These are phyloP conservation scores for Cerastis rubricosa DNA, from an alignment of 2,888 invertebrate species.

Conservation along the genomic window DNA sequence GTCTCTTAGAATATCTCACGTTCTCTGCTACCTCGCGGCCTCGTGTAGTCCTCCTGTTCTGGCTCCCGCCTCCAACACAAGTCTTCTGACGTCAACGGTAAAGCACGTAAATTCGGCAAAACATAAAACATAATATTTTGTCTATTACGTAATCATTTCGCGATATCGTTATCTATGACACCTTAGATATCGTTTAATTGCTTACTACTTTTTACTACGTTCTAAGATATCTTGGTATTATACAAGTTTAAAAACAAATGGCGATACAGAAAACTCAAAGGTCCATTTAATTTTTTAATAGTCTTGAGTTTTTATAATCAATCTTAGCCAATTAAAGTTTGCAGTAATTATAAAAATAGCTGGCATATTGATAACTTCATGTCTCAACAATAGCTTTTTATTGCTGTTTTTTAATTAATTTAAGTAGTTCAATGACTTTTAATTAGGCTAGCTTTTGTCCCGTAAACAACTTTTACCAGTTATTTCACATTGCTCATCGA, in stretches of 20 bases:
- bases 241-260: background rate
- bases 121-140: conserved; percentile 14
- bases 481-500: background rate
- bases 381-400: background rate
- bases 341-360: conserved; percentile 14
- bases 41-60: background rate
- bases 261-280: background rate
- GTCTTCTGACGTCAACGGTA: conserved; percentile 15
- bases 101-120: background rate
- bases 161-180: conserved; percentile 38
- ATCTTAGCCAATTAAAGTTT: conserved; percentile 11
- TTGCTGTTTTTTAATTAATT: background rate
- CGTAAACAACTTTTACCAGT: background rate
- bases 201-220: conserved; percentile 38
- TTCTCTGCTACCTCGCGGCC: background rate
- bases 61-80: background rate
- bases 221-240: conserved; percentile 13
- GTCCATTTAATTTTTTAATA: background rate
- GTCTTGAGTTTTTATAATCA: background rate
- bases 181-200: conserved; percentile 23
- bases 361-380: conserved; percentile 15
- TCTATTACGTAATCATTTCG: conserved; percentile 32
- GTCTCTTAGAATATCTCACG: background rate
- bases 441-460: too few relatives aligned
- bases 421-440: background rate